Base-by-base conservation (phyloP, 2,113 vertebrate genomes). In the Thunnus thynnus region DNA sequence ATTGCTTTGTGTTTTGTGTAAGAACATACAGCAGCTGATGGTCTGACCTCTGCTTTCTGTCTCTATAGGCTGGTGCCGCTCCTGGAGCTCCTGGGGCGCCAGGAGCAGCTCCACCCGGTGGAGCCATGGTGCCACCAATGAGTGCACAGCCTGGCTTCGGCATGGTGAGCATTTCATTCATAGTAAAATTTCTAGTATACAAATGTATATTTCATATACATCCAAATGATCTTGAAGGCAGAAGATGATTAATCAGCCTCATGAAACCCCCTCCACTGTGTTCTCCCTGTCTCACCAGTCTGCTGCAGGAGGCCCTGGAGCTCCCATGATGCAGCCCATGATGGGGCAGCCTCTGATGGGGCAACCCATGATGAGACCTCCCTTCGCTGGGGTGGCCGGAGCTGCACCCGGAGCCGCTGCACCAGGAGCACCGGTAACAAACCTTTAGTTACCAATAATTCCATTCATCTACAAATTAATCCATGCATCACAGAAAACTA, bases 311-410 rank as follows among this genome's bases (percentile, higher is more conserved):
- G 97, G 95, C 13, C 85, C 97, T 8, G 96, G 96, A 41, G 96
- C 96, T 85, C 95, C 97, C 80, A 95, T 98, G 96, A 98, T 99
- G 96, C 95, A 97, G 54, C 96, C 97, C 0, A 96, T 98, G 92
- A 97, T 99, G 88, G 88, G 82, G 8, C 93, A 94, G 84, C 87
- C 91, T 12, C 76, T 93, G 95, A 99, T 98, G 5, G 96, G 96
- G n/a, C 98, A 99, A 90, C 96, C 98, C 14, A 97, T 99, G 96
- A 98, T 99, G 96, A 96, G 98, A 91, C 97, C 98, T 44, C 92
- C 97, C 0, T 98, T 97, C 25, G 94, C 96, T 93, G 91, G 90
- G 48, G 71, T 86, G 52, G 69, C 69, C 0, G 90, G 89, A 81
- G 74, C 85, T 82, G 78, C 66, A 47, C 86, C 89, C 2, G 97